Evolutionary conservation across 2,888 invertebrate genomes (phyloP), one percentile per base, ranked within the genome.

Genomic region (Caenorhabditis afra): DNA sequence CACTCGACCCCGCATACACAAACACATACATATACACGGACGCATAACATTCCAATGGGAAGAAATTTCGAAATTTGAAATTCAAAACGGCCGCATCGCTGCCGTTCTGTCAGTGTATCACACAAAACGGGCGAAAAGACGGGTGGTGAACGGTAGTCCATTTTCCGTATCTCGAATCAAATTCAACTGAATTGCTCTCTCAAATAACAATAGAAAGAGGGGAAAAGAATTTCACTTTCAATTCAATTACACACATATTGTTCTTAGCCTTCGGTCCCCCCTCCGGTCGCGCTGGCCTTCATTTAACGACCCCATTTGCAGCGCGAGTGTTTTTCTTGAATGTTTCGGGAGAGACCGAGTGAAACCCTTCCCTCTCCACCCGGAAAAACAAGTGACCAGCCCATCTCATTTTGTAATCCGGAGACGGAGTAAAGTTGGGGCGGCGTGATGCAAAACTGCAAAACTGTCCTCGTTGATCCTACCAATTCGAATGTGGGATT

Each of bases 291-390:
- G 49, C 49, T 62, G 70, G 61, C 52, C 61, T 62, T 55, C 68
- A 53, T 62, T 70, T 61, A 61, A 70, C 39, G 70, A 61, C 70
- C 70, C 44, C 70, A 44, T 70, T 70, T 55, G 45, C 61, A 61
- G 47, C n/a, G 52, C 59, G 53, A 59, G 70, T 70, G 61, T 61
- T 55, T 70, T 47, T 47, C 23, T 50, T 41, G 47, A 47, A 47
- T 5, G 47, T 49, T 49, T 49, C 49, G 22, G 47, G 29, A 57
- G 29, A 57, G 18, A 44, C 16, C 18, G 18, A 16, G 44, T 35
- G 12, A 47, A 55, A 20, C 47, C 52, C 39, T 37, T 7, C 29
- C 4, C 29, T 29, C 37, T 35, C 23, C 23, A n/a, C n/a, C n/a
- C n/a, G n/a, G 23, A 11, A 35, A 50, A 68, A 41, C 53, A 37